Base-by-base conservation (phyloP, 1,140 invertebrate genomes). In the Olivierus martensii region DNA sequence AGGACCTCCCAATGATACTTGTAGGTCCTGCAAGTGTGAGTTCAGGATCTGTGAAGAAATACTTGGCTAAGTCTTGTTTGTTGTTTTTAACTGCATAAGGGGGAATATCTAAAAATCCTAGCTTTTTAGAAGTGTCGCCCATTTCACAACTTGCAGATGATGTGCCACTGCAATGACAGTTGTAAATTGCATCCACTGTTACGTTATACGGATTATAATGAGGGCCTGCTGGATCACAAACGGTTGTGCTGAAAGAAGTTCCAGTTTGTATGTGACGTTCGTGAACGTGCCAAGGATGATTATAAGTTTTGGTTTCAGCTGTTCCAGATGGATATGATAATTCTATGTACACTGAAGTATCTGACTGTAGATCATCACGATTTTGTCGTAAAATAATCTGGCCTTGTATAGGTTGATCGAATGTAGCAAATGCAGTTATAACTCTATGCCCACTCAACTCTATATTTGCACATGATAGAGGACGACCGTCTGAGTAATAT, bases 131-230 rank as follows among this genome's bases (percentile, higher is more conserved):
- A 46, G 92, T 68, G 68, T 96, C 92, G 0, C 91, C 92, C 5
- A 92, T 81, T 64, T 92, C 84, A 69, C 92, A 96, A 6, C 89
- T 72, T 19, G 92, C 66, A 0, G 87, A 88, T 63, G 88, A 85
- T 6, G 55, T 41, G 3, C 55, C 19, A 11, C 38, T 60, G 60
- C 69, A 71, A 41, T 65, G 59, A n/a, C 59, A 49, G 22, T 45
- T 14, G 53, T 62, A 55, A 12, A 53, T 54, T 41, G 61, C 61
- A 22, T 60, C 58, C 2, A 61, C 48, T 28, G 60, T 60, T 12
- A 90, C 79, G 58, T 81, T 79, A 60, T 81, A 81, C 1, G 89
- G 88, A 72, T 94, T 89, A 62, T 76, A 90, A 49, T 83, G 73
- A 10, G 67, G 61, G 14, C 83, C 86, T 9, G 85, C 77, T 59